These are phyloP conservation scores for Panzeria rudis DNA, from an alignment of 2,888 invertebrate species.

Conservation along the genomic window DNA sequence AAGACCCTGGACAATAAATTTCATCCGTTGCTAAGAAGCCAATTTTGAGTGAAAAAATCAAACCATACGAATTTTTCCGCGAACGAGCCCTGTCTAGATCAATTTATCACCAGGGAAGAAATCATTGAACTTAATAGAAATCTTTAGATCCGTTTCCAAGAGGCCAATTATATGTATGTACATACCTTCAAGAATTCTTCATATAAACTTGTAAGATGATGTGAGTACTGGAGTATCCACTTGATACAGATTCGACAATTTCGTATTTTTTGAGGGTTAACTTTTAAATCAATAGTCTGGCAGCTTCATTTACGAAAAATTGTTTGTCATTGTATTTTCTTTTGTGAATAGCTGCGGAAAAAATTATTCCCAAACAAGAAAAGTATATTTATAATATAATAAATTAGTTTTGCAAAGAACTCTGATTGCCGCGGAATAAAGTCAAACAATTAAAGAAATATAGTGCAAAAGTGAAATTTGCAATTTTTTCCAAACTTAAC, in stretches of 20 bases:
- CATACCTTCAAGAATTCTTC: too few species aligned
- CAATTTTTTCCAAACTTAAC: conserved; percentile 17
- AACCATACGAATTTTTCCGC: too few species aligned
- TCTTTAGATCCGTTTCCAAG: too few species aligned
- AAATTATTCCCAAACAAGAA: conserved; percentile 32
- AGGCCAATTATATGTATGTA: too few species aligned
- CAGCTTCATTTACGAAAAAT: conserved; percentile 39
- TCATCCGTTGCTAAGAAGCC: too few species aligned
- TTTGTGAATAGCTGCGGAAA: conserved; percentile 56
- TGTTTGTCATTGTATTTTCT: conserved; percentile 71
- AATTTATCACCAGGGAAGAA: too few species aligned
- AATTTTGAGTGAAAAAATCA: too few species aligned
- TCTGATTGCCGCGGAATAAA: conserved; percentile 7
- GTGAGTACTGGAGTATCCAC: neutral
- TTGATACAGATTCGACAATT: neutral
- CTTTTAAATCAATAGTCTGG: conserved; percentile 28
- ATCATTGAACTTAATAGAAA: too few species aligned
- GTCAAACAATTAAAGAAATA: conserved; percentile 31
- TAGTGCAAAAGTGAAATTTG: conserved; percentile 30
- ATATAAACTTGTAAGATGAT: too few species aligned
- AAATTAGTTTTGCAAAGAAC: conserved; percentile 26
- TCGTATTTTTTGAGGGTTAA: neutral
- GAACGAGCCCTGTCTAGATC: too few species aligned
- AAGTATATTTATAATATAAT: conserved; percentile 27
- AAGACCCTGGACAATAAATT: too few species aligned